Evolutionary conservation across 2,888 invertebrate species (phyloP).

Genomic region (Platycnemis pennipes): DNA sequence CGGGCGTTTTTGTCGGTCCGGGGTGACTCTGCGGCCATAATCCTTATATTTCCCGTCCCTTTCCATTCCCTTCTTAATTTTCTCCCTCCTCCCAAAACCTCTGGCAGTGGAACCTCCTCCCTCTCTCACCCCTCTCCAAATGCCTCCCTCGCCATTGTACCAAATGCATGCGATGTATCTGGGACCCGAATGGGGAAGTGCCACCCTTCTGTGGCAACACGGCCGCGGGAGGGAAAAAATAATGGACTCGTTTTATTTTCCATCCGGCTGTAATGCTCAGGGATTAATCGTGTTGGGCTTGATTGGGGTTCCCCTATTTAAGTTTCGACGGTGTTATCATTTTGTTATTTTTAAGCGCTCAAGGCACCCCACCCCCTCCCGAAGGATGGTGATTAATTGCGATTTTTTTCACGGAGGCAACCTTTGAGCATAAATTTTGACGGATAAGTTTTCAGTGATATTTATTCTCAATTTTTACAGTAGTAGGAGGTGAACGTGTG

Average conservation of each 20-base stretch:
- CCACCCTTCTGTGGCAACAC: background rate
- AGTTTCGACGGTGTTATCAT: slow-evolving; percentile 19
- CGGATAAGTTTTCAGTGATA: background rate
- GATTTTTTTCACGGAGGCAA: background rate
- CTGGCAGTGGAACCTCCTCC: background rate
- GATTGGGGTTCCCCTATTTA: slow-evolving; percentile 38
- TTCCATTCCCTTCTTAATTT: background rate
- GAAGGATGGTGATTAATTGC: slow-evolving; percentile 18
- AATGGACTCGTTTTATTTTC: slow-evolving; percentile 48
- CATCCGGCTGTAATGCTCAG: slow-evolving; percentile 41
- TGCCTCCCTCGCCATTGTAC: background rate
- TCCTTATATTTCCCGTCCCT: slow-evolving; percentile 37
- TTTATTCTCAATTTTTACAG: background rate
- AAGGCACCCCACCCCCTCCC: background rate
- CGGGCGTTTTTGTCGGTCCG: background rate
- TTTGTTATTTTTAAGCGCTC: background rate
- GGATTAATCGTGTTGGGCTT: slow-evolving; percentile 56
- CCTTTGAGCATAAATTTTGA: slow-evolving; percentile 6
- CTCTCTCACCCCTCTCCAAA: background rate
- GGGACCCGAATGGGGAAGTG: background rate
- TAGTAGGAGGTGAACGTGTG: background rate
- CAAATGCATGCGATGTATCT: background rate
- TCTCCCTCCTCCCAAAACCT: background rate
- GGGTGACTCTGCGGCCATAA: slow-evolving; percentile 52
- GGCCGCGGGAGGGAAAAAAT: slow-evolving; percentile 3